These are phyloP conservation scores for Campoletis raptor DNA, from an alignment of 2,888 invertebrate species.

Conservation along the genomic window DNA sequence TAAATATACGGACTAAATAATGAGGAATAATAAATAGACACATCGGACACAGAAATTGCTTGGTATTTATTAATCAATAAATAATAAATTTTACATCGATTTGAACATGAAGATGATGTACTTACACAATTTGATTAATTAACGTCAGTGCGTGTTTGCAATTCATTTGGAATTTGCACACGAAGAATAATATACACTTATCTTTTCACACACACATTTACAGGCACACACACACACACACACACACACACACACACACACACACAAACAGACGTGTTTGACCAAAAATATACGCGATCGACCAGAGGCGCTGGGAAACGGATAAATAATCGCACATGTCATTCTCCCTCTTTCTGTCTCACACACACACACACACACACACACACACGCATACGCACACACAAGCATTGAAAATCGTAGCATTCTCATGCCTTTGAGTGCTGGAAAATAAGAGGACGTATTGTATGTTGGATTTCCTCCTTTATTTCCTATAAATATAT, in stretches of 20 bases:
- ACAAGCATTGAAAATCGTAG: conserved; percentile 16
- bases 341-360: conserved; percentile 17
- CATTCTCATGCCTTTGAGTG: neutral
- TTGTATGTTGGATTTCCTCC: neutral
- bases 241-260: neutral
- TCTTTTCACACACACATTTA: neutral
- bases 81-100: conserved; percentile 63
- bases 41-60: neutral
- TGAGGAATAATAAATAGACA: neutral
- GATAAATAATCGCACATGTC: conserved; percentile 53
- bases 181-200: neutral
- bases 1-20: neutral
- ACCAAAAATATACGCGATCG: conserved; percentile 38
- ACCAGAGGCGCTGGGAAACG: conserved; percentile 44
- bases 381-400: neutral
- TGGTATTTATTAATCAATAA: conserved; percentile 55
- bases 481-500: conserved; percentile 4
- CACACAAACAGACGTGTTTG: neutral
- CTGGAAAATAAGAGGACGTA: conserved; percentile 22
- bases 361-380: neutral
- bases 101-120: conserved; percentile 16
- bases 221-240: neutral
- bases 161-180: neutral
- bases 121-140: neutral
- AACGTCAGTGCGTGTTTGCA: conserved; percentile 1